Evolutionary conservation across 2,888 invertebrate genomes (phyloP).

Genomic region (Xestia c-nigrum): DNA sequence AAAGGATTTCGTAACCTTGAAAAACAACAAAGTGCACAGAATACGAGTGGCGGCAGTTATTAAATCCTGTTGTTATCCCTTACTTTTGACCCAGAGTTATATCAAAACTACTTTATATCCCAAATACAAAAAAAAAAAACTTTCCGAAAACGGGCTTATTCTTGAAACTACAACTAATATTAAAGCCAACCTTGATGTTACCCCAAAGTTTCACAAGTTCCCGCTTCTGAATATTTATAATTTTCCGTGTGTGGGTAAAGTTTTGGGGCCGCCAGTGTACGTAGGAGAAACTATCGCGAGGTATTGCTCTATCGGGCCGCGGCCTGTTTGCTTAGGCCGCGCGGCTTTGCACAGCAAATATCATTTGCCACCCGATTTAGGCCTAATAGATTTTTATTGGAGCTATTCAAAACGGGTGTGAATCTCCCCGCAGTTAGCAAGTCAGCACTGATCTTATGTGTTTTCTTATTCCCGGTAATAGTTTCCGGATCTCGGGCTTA

Average conservation of each 20-base stretch:
- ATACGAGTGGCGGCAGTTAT: neutral
- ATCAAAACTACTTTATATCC: conserved; percentile 10
- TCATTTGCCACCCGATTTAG: conserved; percentile 77
- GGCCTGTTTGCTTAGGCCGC: conserved; percentile 78
- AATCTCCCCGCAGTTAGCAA: conserved; percentile 50
- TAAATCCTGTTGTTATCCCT: neutral
- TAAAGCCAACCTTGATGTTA: conserved; percentile 48
- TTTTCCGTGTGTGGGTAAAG: conserved; percentile 44
- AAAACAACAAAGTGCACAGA: conserved; percentile 5
- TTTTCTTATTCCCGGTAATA: conserved; percentile 53
- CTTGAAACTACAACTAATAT: conserved; percentile 53
- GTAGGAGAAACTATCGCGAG: conserved; percentile 70
- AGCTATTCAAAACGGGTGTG: conserved; percentile 67
- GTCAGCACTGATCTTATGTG: conserved; percentile 51
- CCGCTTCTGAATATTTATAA: conserved; percentile 63
- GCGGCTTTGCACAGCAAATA: conserved; percentile 76
- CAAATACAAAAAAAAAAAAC: conserved; percentile 9
- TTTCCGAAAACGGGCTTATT: conserved; percentile 26
- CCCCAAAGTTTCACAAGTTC: conserved; percentile 37
- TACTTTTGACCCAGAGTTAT: neutral
- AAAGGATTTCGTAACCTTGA: neutral
- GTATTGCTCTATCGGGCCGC: conserved; percentile 75
- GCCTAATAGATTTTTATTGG: conserved; percentile 78
- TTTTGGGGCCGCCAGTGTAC: conserved; percentile 62
- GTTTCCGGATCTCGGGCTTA: conserved; percentile 25